Conservation (phyloP, 2,113 vertebrate genomes). For the Okapia johnstoni region DNA sequence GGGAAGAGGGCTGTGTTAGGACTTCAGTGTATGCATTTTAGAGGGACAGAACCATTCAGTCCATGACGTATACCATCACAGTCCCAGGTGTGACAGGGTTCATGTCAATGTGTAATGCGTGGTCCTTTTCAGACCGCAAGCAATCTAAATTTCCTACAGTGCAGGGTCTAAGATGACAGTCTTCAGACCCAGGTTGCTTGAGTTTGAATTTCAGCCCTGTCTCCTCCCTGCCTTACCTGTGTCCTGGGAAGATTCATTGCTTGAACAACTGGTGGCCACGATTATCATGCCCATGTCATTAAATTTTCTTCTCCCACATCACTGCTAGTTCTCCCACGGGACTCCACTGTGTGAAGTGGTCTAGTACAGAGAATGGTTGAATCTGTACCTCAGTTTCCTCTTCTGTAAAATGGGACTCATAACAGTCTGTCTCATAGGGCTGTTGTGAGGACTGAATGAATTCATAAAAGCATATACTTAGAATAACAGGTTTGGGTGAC, state of each 20-base stretch:
- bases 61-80: not conserved
- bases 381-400: not conserved
- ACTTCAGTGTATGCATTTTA: not conserved
- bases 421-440: not conserved
- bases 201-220: not conserved
- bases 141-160: not conserved
- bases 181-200: not conserved
- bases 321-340: not conserved
- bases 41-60: not conserved
- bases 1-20: not conserved
- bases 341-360: not conserved
- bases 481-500: too few relatives aligned
- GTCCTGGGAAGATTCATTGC: not conserved
- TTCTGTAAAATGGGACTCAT: not conserved
- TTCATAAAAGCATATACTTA: accelerated
- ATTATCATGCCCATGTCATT: not conserved
- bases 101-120: too few relatives aligned
- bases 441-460: not conserved
- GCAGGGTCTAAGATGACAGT: not conserved
- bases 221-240: not conserved
- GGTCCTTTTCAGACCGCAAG: accelerated
- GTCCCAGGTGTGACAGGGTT: not conserved
- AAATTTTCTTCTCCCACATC: not conserved
- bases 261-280: not conserved
- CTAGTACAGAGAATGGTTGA: not conserved